Evolutionary conservation across 2,888 invertebrate genomes (phyloP), one percentile per base, ranked within the genome.

Genomic region (Orthosia gothica): DNA sequence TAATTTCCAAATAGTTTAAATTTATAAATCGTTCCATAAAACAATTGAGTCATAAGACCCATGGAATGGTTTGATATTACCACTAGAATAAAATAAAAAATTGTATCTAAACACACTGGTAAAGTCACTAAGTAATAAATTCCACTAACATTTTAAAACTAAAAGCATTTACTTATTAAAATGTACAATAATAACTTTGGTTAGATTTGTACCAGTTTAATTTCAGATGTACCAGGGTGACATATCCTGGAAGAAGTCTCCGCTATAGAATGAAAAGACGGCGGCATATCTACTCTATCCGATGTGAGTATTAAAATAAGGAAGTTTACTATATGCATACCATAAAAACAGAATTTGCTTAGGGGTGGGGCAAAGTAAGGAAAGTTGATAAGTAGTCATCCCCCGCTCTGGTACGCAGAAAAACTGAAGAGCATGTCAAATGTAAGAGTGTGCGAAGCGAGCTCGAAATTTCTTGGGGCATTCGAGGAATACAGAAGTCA

Each of bases 1-100:
- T 40, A 4, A 40, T 40, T 45, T 45, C 18, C 11, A 59, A 15
- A 40, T 5, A 11, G 5, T 20, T 9, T 2, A 18, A 69, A 1
- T 26, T 18, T 69, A 20, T 2, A n/a, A 58, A 78, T 45, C 18
- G 11, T 47, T 20, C 9, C 4, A 26, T 52, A 70, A 58, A 52
- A 47, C 55, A 55, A 65, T 70, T 67, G 71, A 67, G 71, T 55
- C 50, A 18, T 59, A 12, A 47, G 16, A 49, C 40, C 20, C 62
- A 47, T 70, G 83, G 83, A 83, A 84, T 84, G 83, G 72, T 72
- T 78, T 32, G n/a, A 32, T 64, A 62, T 50, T 74, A 77, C 54
- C 15, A 84, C 49, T 61, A 81, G 40, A 54, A 66, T 52, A 72
- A 70, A 65, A n/a, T n/a, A n/a, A 81, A 70, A 40, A 71, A 84